Evolutionary conservation across 2,888 invertebrate genomes (phyloP).

Genomic region (Sarcophaga rosellei): DNA sequence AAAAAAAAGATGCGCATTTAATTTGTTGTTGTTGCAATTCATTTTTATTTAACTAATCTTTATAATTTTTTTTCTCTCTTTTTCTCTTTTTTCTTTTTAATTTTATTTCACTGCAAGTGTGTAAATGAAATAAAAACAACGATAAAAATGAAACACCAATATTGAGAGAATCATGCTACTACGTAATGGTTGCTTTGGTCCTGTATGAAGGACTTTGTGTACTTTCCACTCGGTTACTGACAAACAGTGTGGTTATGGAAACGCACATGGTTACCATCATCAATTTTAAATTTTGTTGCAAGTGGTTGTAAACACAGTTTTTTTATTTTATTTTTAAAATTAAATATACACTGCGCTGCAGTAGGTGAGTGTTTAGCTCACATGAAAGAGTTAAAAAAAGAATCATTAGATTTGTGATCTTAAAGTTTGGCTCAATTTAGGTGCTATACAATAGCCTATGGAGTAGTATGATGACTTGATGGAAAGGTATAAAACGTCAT

Average conservation of each 20-base stretch:
- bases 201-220: constrained; percentile 22
- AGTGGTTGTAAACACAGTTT: neutral
- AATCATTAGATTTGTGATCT: neutral
- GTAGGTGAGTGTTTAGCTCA: too few species aligned
- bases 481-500: too few species aligned
- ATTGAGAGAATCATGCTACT: neutral
- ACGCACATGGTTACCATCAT: constrained; percentile 9
- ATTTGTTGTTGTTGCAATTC: too few species aligned
- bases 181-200: neutral
- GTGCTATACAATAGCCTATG: too few species aligned
- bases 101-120: constrained; percentile 13
- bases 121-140: constrained; percentile 15
- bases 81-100: constrained; percentile 16
- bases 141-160: neutral
- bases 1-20: too few species aligned
- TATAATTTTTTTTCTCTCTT: too few species aligned
- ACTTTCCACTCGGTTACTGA: constrained; percentile 32
- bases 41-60: neutral
- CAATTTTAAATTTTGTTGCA: constrained; percentile 11
- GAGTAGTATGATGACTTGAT: too few species aligned
- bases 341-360: neutral
- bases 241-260: constrained; percentile 12
- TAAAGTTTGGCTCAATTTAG: too few species aligned
- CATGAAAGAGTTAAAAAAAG: too few species aligned
- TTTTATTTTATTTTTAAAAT: neutral